phyloP scores from a whole-genome alignment of 2,888 invertebrate genomes.

The Plagodis dolabraria region DNA sequence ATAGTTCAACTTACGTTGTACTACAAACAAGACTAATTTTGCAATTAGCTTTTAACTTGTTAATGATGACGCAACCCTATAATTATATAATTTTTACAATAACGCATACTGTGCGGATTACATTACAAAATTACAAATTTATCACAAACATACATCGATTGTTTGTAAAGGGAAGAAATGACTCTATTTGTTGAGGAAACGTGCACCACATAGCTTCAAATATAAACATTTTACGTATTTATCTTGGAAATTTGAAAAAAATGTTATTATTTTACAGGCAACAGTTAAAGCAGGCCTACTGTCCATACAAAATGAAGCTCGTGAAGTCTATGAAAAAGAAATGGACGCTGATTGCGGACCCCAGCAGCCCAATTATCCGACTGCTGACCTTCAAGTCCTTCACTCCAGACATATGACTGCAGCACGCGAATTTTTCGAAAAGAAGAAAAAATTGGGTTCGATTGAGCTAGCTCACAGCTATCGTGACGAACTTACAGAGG shows the following conservation, averaged over 20 bases:
- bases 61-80: too few species aligned
- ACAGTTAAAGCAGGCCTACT: slow-evolving; percentile 7
- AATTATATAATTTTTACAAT: too few species aligned
- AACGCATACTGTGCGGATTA: too few species aligned
- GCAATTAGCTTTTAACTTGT: too few species aligned
- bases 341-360: background rate
- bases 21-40: too few species aligned
- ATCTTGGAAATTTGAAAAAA: background rate
- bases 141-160: too few species aligned
- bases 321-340: background rate
- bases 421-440: background rate
- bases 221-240: background rate
- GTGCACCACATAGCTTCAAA: background rate
- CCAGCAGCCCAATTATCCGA: background rate
- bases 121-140: too few species aligned
- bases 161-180: too few species aligned
- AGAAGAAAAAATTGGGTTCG: background rate
- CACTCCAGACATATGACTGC: background rate
- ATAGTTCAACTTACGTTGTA: too few species aligned
- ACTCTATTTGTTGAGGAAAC: background rate
- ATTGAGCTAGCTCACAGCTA: too few species aligned
- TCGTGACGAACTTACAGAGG: too few species aligned
- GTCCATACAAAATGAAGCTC: background rate
- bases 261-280: slow-evolving; percentile 1
- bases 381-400: background rate